These are phyloP conservation scores for Perizoma affinitatum DNA, from an alignment of 2,888 invertebrate species.

Conservation along the genomic window DNA sequence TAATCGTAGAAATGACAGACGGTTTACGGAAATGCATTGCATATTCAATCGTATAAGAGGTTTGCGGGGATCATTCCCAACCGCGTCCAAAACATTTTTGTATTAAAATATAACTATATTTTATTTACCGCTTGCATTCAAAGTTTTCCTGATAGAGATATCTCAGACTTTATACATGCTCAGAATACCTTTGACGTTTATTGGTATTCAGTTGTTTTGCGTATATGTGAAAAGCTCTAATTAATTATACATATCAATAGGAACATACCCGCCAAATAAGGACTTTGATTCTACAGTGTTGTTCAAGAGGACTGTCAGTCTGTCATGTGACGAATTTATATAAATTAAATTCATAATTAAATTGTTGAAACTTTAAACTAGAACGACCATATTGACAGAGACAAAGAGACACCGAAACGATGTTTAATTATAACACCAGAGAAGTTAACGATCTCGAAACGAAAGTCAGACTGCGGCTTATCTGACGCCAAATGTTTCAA, in stretches of 20 bases:
- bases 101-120: too few species aligned
- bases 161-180: not conserved
- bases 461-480: constrained; percentile 80
- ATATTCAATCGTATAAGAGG: constrained; percentile 3
- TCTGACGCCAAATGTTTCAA: constrained; percentile 83
- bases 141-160: too few species aligned
- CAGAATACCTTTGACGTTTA: not conserved
- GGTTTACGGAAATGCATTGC: constrained; percentile 8
- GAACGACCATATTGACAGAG: constrained; percentile 24
- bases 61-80: not conserved
- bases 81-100: too few species aligned
- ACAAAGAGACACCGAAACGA: constrained; percentile 49
- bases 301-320: too few species aligned
- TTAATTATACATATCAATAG: too few species aligned
- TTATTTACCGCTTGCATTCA: too few species aligned
- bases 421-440: constrained; percentile 80
- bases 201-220: constrained; percentile 3
- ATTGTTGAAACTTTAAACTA: constrained; percentile 19
- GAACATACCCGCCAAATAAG: too few species aligned
- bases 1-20: constrained; percentile 2
- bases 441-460: constrained; percentile 80
- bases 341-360: not conserved
- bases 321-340: too few species aligned
- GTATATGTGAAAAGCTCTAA: not conserved
- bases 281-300: too few species aligned